Evolutionary conservation across 2,797 vertebrate genomes (phyloP), one percentile per base, ranked within the genome.

Genomic region (Bufotes viridis): DNA sequence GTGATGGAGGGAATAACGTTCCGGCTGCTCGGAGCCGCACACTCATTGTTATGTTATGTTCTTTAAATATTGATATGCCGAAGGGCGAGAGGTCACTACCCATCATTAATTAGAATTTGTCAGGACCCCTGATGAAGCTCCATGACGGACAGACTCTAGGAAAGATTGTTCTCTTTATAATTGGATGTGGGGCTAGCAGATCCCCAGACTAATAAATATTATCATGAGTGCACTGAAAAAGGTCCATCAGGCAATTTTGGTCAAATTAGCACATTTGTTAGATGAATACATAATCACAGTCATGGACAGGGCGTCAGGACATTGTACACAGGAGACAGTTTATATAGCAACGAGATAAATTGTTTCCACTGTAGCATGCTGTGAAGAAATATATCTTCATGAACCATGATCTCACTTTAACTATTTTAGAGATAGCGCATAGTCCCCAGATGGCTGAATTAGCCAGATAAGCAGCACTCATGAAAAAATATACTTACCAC

Each of bases 201-300:
- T 88, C 87, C 87, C 87, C 34, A 60, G 75, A n/a, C 87, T 84
- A 72, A 88, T 88, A 88, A 88, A 88, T 88, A 84, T 84, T 72
- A 84, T 80, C 76, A 80, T 74, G 55, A 83, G 65, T 70, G 24
- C 55, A 34, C 20, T 29, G 55, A 53, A 57, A 84, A 80, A 61
- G 65, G 87, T 57, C 72, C 34, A 70, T 60, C 53, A 49, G 75
- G 81, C 81, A 51, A 76, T 88, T 58, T 55, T 17, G 26, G 53
- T 26, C 53, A 69, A 29, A 88, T 88, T 84, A 84, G 57, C 81
- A 69, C 74, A 83, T 88, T 84, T 49, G 26, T 79, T 80, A 60
- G 75, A 78, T 70, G 87, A 78, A 84, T 78, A 72, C 72, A 88
- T 84, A 84, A 88, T 84, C 53, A 61, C 51, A 53, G 72, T 72